Conservation (phyloP, 2,113 vertebrate genomes). For the Odontophorus gujanensis region DNA sequence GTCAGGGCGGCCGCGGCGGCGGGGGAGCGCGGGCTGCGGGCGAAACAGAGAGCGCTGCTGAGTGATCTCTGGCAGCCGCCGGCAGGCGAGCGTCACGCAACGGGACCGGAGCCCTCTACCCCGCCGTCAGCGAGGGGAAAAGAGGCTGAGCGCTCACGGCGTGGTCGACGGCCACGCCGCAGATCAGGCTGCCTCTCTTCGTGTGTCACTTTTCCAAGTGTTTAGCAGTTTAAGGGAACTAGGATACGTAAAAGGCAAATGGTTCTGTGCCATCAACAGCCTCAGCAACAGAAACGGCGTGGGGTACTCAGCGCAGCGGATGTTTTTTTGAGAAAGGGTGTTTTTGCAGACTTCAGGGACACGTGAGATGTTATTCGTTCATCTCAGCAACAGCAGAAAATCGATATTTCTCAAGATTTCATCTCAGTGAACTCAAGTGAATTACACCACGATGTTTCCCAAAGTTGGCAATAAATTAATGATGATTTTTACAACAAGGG, state of each 20-base stretch:
- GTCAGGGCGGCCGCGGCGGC: slow-evolving; percentile 2
- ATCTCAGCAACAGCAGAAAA: not conserved
- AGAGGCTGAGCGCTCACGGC: not conserved
- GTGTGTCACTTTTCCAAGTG: not conserved
- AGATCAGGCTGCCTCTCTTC: not conserved
- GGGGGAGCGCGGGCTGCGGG: not conserved
- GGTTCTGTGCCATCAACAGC: not conserved
- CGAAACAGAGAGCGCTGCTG: not conserved
- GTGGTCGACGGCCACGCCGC: not conserved
- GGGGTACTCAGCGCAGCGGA: not conserved
- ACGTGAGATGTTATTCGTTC: not conserved
- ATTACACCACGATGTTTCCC: slow-evolving; percentile 5
- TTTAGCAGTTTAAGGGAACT: not conserved
- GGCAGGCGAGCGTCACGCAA: slow-evolving; percentile 19
- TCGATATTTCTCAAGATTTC: not conserved
- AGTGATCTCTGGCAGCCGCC: slow-evolving; percentile 1
- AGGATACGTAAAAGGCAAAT: not conserved
- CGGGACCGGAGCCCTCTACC: not conserved
- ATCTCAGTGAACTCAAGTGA: not conserved
- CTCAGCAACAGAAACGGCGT: not conserved
- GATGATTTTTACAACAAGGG: not conserved
- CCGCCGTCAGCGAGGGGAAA: too few species aligned
- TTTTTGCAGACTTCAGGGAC: not conserved
- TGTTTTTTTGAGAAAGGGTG: not conserved
- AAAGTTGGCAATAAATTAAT: not conserved